Base-by-base conservation (phyloP, 2,797 vertebrate species). In the Tokudaia muenninki region DNA sequence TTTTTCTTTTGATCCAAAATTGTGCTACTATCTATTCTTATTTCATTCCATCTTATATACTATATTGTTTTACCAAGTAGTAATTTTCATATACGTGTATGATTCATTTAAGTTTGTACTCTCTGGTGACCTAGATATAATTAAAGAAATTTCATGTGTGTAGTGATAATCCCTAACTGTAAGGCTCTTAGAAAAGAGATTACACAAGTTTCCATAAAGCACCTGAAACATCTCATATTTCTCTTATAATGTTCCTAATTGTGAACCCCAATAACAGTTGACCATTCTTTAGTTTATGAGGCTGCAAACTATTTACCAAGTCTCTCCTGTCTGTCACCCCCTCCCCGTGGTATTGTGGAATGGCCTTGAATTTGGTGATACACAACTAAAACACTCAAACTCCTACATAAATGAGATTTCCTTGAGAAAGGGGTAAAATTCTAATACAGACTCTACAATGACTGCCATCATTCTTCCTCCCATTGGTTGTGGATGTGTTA, bases 1-100 rank as follows among this genome's bases (percentile, higher is more conserved):
- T 57, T 37, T 86, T 95, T 94, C 78, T 72, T 88, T 74, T 92
- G 78, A 31, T 14, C 13, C 13, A 16, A 17, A 92, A 91, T 70
- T 94, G 34, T 29, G 34, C 41, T 84, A 8, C 5, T 81, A 63
- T 55, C 80, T 91, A 80, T 22, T 13, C 41, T 52, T 37, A 47
- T 74, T 79, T 17, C 6, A n/a, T 47, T 77, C 16, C 74, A 31
- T 52, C n/a, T 84, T 65, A 41, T 37, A 59, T 50, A 29, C 5
- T 74, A 17, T 84, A 87, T 94, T 22, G 2, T 79, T 29, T 87
- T 75, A 75, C 41, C 29, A 22, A 52, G n/a, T 47, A 87, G 12
- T 79, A 14, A 78, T 59, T 29, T 96, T 90, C 47, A 3, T n/a
- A 75, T 83, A 21, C 80, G 6, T 47, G 50, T 79, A 44, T 19